Evolutionary conservation across 2,113 vertebrate species (phyloP), one percentile per base, ranked within the genome.

Genomic region (Zonotrichia leucophrys): DNA sequence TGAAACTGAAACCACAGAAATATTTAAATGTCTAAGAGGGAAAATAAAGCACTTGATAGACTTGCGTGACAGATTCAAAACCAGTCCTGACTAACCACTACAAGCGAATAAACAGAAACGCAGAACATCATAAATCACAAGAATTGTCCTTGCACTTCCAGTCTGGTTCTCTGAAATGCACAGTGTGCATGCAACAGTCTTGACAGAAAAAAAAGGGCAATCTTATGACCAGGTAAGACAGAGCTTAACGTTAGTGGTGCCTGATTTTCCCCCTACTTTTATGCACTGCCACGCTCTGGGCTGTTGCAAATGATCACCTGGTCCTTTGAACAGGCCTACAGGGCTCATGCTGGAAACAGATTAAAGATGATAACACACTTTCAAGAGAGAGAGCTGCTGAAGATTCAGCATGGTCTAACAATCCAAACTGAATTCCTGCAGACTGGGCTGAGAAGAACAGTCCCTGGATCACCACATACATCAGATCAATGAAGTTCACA

Each of bases 1-100:
- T n/a, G 80, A 88, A 95, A 96, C 69, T 75, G 66, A 93, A 96
- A 91, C 52, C n/a, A 62, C 28, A 68, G 28, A 82, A 93, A 63
- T 68, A 89, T 31, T 78, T 92, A 82, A 89, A 87, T 39, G 14
- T 42, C 66, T 44, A 70, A 77, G 31, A 84, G 52, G 24, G 49
- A 77, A 83, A 94, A 89, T 17, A 64, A 56, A 72, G n/a, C 66
- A 82, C 70, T 42, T 53, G 37, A 82, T 8, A 72, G 76, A 92
- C 23, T 62, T 67, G 80, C 17, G 7, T 7, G 25, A 83, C 67
- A 64, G 53, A 80, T 73, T 73, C 59, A 80, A 74, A 92, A 85
- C 63, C 20, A 78, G 60, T 64, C 73, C 56, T 64, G 56, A 86
- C 59, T 83, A 91, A 86, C 39, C 59, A 62, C 68, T 58, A 63